Evolutionary conservation across 2,888 invertebrate species (phyloP).

Genomic region (Fragum whitleyi): DNA sequence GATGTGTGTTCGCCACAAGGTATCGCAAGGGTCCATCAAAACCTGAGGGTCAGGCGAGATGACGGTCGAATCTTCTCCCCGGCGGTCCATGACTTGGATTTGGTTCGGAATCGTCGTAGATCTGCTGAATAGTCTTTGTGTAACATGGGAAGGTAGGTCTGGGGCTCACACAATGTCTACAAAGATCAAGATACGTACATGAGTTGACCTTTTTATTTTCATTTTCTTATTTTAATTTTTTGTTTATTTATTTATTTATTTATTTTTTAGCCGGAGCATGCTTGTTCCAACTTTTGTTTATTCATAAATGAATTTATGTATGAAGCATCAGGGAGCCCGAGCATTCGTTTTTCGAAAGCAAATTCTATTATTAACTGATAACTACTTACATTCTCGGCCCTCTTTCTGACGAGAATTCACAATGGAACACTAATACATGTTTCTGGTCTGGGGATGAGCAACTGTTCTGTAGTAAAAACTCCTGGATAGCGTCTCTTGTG

Average conservation of each 20-base stretch:
- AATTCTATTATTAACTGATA: too few relatives aligned
- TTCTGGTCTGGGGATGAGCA: constrained; percentile 81
- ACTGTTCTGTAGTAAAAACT: constrained; percentile 32
- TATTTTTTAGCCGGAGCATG: too few relatives aligned
- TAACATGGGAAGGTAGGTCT: constrained; percentile 92
- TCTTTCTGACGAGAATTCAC: constrained; percentile 98
- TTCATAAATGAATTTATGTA: too few relatives aligned
- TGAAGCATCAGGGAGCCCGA: too few relatives aligned
- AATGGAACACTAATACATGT: constrained; percentile 96
- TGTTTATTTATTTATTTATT: too few relatives aligned
- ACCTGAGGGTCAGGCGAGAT: constrained; percentile 18
- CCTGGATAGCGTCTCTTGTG: constrained; percentile 43
- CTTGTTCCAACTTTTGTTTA: too few relatives aligned
- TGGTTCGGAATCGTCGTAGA: constrained; percentile 90
- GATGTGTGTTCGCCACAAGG: too few relatives aligned
- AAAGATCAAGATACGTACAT: too few relatives aligned
- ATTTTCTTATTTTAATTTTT: too few relatives aligned
- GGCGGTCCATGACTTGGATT: constrained; percentile 88
- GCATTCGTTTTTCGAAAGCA: too few relatives aligned
- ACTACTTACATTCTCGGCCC: constrained; percentile 97
- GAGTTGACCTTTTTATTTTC: too few relatives aligned
- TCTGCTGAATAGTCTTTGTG: constrained; percentile 91
- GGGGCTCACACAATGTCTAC: constrained; percentile 89
- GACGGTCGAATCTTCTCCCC: constrained; percentile 55
- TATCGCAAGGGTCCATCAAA: too few relatives aligned